Evolutionary conservation across 1,140 invertebrate genomes (phyloP), one percentile per base, ranked within the genome.

Genomic region (Saccostrea glomerata): DNA sequence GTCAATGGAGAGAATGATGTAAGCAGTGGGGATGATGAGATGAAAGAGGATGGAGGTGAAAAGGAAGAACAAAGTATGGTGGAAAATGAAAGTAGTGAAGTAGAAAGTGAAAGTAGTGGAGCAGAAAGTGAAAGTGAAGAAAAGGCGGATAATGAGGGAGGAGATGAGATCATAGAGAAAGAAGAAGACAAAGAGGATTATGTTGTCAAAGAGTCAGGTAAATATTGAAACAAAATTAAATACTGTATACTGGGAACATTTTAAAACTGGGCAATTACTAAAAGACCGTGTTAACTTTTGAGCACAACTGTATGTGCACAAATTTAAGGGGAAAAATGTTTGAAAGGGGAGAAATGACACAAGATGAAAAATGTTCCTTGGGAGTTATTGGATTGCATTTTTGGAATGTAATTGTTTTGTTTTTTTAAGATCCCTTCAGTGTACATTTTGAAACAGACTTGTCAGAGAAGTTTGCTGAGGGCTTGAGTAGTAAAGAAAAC

Each of bases 391-490:
- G 58, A 63, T 20, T 63, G 58, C 58, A 63, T 17, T 1, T 63
- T 20, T 17, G 17, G n/a, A 63, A 20, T 20, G 17, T 0, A 84
- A 30, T 30, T 60, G 84, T 77, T 55, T 56, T 23, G 40, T 83
- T 82, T 54, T 36, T 82, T 91, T 23, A 73, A 92, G 93, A 94
- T 89, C 92, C 92, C 36, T 93, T 93, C 86, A 87, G 89, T n/a
- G 77, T 91, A 23, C 92, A 93, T 56, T 94, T 95, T 89, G 95
- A 94, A 84, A 92, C 94, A 77, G 93, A 95, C 30, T 56, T 92
- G n/a, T 91, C 95, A 91, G 93, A 92, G 47, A 87, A 91, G 11
- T 90, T 92, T 85, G 87, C 88, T 2, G 87, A 90, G 70, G 84
- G 85, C 56, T 56, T 92, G 60, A 84, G 86, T 56, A 84, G 91